Base-by-base conservation (phyloP, 2,888 invertebrate species). In the Nemoura dubitans region DNA sequence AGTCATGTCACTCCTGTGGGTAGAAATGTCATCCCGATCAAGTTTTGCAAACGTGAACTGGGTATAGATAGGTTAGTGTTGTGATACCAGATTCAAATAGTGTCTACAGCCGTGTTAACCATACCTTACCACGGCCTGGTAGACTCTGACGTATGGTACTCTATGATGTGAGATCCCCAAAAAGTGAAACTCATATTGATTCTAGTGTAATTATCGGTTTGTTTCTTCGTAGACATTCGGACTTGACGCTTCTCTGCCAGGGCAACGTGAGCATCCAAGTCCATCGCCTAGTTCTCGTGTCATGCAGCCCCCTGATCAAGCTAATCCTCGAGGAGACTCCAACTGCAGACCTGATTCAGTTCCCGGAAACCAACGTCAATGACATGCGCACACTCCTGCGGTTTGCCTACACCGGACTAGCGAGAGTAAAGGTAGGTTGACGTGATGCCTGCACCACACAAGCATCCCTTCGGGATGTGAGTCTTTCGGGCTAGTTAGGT, bases 331-430 rank as follows among this genome's bases (percentile, higher is more conserved):
- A 95, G 91, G 96, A 96, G 90, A 94, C 94, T 86, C 95, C 95
- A 87, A 92, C 94, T 88, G 95, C 95, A 90, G 96, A 96, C 88
- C 89, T 89, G 85, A 96, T 97, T 88, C 96, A 97, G 91, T 95
- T 97, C 91, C 97, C 97, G 85, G 97, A 96, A 90, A 95, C 97
- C 88, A 95, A 94, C 91, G 96, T 95, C 90, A 94, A 94, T 88
- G 96, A 97, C 90, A 95, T 97, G 93, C 94, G 95, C 91, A 96
- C 96, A 92, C 94, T 97, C 89, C 94, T 97, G 90, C 96, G 97
- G 90, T 97, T 97, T 91, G 92, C 97, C 86, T 97, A 97, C 91
- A 96, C 96, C 89, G 97, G 97, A 87, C 96, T 97, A 92, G 96
- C 96, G 88, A 95, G 95, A 89, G 95, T 96, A 89, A 95, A 95